Conservation (phyloP, 2,797 vertebrate genomes). For the Sebastes aleutianus region DNA sequence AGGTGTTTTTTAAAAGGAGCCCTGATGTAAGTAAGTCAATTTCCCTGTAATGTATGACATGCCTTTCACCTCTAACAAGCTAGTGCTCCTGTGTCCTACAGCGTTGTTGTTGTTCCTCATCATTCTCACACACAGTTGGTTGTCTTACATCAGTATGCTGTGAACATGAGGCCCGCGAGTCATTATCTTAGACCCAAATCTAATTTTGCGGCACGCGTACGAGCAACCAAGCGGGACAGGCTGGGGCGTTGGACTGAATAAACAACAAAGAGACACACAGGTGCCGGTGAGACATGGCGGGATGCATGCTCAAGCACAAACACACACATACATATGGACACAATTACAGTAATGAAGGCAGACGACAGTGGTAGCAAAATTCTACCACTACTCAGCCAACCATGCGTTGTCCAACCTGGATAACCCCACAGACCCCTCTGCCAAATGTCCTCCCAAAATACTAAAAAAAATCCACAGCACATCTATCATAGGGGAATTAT, state of each 20-base stretch:
- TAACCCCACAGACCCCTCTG: background rate
- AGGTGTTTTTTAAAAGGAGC: slow-evolving; percentile 49
- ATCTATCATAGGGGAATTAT: background rate
- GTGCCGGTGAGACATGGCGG: slow-evolving; percentile 1
- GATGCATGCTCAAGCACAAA: background rate
- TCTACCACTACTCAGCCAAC: background rate
- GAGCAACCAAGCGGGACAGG: slow-evolving; percentile 1
- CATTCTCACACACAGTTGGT: background rate
- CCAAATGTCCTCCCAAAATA: background rate
- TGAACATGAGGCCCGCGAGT: slow-evolving; percentile 30
- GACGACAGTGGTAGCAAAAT: background rate
- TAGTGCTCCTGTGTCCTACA: background rate
- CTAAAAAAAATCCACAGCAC: background rate
- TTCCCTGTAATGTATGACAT: slow-evolving; percentile 9
- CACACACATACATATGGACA: background rate
- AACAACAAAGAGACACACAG: slow-evolving; percentile 27
- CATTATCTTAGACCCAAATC: slow-evolving; percentile 65
- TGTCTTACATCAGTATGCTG: slow-evolving; percentile 45
- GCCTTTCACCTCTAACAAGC: slow-evolving; percentile 31
- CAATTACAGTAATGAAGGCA: background rate
- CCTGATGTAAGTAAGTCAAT: slow-evolving; percentile 34
- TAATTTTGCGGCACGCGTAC: slow-evolving; percentile 55
- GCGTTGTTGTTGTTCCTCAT: background rate
- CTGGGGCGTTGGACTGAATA: slow-evolving; percentile 36
- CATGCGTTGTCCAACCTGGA: background rate